These are phyloP conservation scores for Plestiodon gilberti DNA, from an alignment of 2,113 vertebrate genomes.

Conservation along the genomic window DNA sequence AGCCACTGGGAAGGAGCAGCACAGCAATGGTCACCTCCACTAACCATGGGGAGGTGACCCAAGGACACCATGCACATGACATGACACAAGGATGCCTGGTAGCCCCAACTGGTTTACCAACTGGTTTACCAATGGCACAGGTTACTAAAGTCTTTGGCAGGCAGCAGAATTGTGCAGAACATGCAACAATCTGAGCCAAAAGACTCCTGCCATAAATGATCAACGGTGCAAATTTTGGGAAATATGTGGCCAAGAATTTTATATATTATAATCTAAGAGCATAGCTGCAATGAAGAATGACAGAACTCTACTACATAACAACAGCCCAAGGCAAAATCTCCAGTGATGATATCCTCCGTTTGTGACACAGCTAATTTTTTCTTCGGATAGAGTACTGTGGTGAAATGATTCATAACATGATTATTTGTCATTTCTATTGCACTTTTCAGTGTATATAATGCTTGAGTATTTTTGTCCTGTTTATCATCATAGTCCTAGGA, in stretches of 20 bases:
- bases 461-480: not conserved
- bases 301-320: constrained; percentile 24
- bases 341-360: not conserved
- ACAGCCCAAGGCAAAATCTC: constrained; percentile 25
- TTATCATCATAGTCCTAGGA: not conserved
- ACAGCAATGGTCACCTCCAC: no score
- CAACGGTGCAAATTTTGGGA: not conserved
- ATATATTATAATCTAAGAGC: constrained; percentile 20
- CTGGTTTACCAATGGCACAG: not conserved
- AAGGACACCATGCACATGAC: no score
- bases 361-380: constrained; percentile 22
- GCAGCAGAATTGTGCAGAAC: not conserved
- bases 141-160: not conserved
- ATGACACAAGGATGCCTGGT: not conserved
- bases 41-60: no score
- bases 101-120: not conserved
- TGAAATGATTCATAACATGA: constrained; percentile 35
- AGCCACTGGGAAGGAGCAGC: no score
- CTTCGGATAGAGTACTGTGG: constrained; percentile 28
- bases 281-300: not conserved
- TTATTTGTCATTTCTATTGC: constrained; percentile 21
- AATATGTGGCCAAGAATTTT: constrained; percentile 12
- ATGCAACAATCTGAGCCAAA: not conserved
- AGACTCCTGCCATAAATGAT: not conserved
- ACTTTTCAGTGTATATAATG: not conserved